A percentile compares a stretch with the other conserved stretches of the same genome.
Evolutionary conservation across 2,113 vertebrate genomes (phyloP).

Genomic region (Pituophis catenifer): DNA sequence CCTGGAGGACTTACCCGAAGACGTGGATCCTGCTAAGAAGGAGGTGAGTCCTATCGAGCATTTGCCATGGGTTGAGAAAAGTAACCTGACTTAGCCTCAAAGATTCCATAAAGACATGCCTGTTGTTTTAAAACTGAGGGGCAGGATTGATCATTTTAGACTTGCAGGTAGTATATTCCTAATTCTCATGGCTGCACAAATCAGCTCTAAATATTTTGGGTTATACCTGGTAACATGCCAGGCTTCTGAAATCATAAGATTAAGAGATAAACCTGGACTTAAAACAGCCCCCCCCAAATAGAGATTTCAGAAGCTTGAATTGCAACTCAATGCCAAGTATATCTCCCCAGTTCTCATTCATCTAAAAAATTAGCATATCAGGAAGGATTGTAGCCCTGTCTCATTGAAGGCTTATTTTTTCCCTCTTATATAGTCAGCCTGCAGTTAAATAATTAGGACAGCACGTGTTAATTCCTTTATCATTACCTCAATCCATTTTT

Average conservation of each 20-base stretch:
- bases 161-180: background rate
- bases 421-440: background rate
- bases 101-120: background rate
- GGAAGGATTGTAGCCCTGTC: background rate
- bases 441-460: background rate
- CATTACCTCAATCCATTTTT: background rate
- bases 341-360: background rate
- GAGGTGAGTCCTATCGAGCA: conserved; percentile 69
- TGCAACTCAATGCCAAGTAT: background rate
- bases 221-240: background rate
- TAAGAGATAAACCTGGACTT: background rate
- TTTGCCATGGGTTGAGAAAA: background rate
- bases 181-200: background rate
- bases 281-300: background rate
- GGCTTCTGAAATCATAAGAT: background rate
- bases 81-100: background rate
- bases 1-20: conserved; percentile 74
- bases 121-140: background rate
- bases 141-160: background rate
- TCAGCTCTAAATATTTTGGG: background rate
- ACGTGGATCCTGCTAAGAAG: conserved; percentile 76
- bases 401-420: background rate
- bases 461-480: background rate
- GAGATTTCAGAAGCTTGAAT: background rate
- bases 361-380: background rate